Conservation (phyloP, 2,113 vertebrate genomes). For the Empidonax traillii region DNA sequence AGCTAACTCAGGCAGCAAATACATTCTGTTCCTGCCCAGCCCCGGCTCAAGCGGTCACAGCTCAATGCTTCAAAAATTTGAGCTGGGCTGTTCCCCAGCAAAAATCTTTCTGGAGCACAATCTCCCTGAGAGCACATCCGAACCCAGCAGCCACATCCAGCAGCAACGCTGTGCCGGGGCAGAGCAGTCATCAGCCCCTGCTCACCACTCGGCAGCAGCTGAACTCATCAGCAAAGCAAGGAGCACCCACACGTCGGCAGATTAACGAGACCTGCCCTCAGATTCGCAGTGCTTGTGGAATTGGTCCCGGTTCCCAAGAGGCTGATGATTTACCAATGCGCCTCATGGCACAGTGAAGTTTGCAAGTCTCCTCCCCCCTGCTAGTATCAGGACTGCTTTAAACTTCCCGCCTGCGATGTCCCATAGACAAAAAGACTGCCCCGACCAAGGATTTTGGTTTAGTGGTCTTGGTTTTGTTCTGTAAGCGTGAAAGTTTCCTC, state of each 20-base stretch:
- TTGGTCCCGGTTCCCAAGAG: neutral
- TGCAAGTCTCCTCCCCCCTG: neutral
- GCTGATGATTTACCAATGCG: neutral
- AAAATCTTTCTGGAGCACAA: neutral
- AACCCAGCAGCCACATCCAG: neutral
- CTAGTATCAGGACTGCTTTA: neutral
- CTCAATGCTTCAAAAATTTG: neutral
- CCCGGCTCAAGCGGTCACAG: neutral
- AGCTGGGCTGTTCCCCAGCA: neutral
- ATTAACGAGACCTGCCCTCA: neutral
- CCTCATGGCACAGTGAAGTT: neutral
- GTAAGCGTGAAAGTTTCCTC: neutral
- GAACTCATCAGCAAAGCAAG: neutral
- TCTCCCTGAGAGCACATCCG: neutral
- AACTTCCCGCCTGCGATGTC: fast-evolving
- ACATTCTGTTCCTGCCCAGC: neutral
- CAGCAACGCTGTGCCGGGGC: fast-evolving
- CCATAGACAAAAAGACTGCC: neutral
- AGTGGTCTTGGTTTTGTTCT: neutral
- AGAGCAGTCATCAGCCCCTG: neutral
- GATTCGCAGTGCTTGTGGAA: fast-evolving
- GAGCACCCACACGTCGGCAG: neutral
- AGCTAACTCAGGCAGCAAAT: neutral
- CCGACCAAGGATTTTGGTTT: neutral
- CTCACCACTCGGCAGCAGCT: neutral